Percentiles rank a stretch among this genome's conserved stretches.
phyloP scores from a whole-genome alignment of 2,888 invertebrate genomes.

The Tinea pellionella region DNA sequence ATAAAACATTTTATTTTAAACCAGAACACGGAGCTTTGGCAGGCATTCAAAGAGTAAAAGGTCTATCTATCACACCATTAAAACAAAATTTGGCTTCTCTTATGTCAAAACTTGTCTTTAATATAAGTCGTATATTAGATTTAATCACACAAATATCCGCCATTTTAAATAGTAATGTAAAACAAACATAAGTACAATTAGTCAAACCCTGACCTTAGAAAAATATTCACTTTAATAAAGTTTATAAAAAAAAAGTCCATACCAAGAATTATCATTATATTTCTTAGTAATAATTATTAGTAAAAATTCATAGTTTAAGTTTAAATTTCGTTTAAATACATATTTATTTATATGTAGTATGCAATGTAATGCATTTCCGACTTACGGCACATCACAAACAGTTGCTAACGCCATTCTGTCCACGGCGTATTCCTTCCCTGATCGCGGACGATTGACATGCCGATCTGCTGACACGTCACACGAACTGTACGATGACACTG shows the following conservation, averaged over 20 bases:
- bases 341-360: not conserved
- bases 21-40: too few relatives aligned
- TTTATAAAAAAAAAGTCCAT: conserved; percentile 8
- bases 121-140: too few relatives aligned
- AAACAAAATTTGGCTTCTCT: too few relatives aligned
- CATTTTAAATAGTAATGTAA: too few relatives aligned
- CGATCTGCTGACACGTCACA: conserved; percentile 70
- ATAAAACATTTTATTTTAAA: too few relatives aligned
- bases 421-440: conserved; percentile 49
- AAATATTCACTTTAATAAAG: conserved; percentile 5
- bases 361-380: not conserved
- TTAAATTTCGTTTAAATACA: not conserved
- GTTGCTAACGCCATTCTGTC: conserved; percentile 31
- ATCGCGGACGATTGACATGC: conserved; percentile 49
- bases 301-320: not conserved
- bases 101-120: too few relatives aligned
- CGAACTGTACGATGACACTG: conserved; percentile 76
- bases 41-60: too few relatives aligned
- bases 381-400: conserved; percentile 22
- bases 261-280: conserved; percentile 20
- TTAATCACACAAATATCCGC: too few relatives aligned
- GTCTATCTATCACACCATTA: too few relatives aligned
- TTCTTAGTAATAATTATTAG: not conserved
- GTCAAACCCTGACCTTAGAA: not conserved
- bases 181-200: not conserved